A percentile compares a stretch with the other conserved stretches of the same genome.
These are phyloP conservation scores for Sceloporus undulatus DNA, from an alignment of 2,113 vertebrate species.

Conservation along the genomic window DNA sequence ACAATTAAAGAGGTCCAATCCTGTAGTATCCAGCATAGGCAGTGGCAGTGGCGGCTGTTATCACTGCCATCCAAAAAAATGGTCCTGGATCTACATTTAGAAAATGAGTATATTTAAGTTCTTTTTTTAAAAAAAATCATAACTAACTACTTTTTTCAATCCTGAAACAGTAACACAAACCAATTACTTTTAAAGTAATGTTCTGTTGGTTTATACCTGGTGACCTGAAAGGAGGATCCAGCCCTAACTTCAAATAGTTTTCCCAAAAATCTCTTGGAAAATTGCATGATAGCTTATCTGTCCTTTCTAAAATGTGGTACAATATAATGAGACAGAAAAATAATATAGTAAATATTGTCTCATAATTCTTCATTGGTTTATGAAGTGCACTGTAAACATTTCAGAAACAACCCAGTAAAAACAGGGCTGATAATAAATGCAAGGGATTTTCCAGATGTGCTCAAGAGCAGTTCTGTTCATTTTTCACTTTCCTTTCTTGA, in stretches of 20 bases:
- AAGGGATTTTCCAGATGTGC: slow-evolving; percentile 49
- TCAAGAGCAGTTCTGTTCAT: slow-evolving; percentile 62
- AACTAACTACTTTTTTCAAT: slow-evolving; percentile 34
- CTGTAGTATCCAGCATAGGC: too few species aligned
- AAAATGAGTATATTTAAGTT: too few species aligned
- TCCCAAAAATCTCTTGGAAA: slow-evolving; percentile 55
- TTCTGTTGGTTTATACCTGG: slow-evolving; percentile 37
- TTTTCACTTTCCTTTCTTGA: slow-evolving; percentile 41
- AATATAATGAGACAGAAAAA: slow-evolving; percentile 42
- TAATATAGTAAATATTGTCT: slow-evolving; percentile 58
- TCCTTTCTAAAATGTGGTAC: slow-evolving; percentile 54
- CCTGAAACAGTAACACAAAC: too few species aligned
- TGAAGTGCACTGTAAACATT: not conserved
- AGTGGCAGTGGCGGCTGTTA: too few species aligned
- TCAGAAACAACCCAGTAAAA: slow-evolving; percentile 17
- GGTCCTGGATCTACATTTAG: too few species aligned
- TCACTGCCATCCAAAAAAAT: too few species aligned
- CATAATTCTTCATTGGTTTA: slow-evolving; percentile 55
- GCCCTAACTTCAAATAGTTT: slow-evolving; percentile 41
- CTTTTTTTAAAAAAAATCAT: too few species aligned
- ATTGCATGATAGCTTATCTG: slow-evolving; percentile 40
- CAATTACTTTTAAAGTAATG: too few species aligned
- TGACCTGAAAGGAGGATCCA: slow-evolving; percentile 43
- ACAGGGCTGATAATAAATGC: slow-evolving; percentile 17
- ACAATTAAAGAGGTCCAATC: too few species aligned